Evolutionary conservation across 2,888 invertebrate genomes (phyloP).

Genomic region (Nudaria mundana): DNA sequence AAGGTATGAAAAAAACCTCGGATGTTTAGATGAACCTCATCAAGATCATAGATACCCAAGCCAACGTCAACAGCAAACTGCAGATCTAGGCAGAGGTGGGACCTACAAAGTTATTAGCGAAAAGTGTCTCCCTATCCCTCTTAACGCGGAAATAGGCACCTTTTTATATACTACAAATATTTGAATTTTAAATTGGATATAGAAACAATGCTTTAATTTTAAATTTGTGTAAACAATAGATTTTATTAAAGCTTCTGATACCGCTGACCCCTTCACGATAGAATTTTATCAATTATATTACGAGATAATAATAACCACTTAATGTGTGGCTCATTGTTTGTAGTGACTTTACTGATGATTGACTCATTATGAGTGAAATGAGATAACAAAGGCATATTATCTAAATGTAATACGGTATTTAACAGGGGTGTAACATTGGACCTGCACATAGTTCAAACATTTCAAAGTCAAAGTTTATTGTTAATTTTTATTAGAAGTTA

Average conservation of each 20-base stretch:
- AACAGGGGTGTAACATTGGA: slow-evolving; percentile 11
- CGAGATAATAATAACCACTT: slow-evolving; percentile 9
- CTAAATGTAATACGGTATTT: slow-evolving; percentile 14
- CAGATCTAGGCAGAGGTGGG: too few relatives aligned
- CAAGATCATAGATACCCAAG: not conserved
- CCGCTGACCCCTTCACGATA: not conserved
- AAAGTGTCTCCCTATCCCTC: too few relatives aligned
- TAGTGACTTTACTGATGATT: slow-evolving; percentile 4
- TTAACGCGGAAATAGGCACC: too few relatives aligned
- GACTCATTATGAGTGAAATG: slow-evolving; percentile 14
- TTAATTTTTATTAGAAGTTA: too few relatives aligned
- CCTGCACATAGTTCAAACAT: slow-evolving; percentile 1
- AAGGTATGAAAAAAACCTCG: too few relatives aligned
- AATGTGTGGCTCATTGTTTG: slow-evolving; percentile 7
- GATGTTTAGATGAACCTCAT: not conserved
- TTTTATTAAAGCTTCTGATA: slow-evolving; percentile 20
- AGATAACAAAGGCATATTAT: slow-evolving; percentile 16
- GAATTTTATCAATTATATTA: not conserved
- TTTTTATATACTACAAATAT: too few relatives aligned
- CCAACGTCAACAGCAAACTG: not conserved
- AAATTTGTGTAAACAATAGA: slow-evolving; percentile 14
- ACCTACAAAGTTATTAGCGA: too few relatives aligned
- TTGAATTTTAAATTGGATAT: too few relatives aligned
- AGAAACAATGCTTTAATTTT: slow-evolving; percentile 7
- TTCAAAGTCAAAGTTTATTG: too few relatives aligned